Evolutionary conservation across 1,140 invertebrate species (phyloP).

Genomic region (Drosophila guanche): DNA sequence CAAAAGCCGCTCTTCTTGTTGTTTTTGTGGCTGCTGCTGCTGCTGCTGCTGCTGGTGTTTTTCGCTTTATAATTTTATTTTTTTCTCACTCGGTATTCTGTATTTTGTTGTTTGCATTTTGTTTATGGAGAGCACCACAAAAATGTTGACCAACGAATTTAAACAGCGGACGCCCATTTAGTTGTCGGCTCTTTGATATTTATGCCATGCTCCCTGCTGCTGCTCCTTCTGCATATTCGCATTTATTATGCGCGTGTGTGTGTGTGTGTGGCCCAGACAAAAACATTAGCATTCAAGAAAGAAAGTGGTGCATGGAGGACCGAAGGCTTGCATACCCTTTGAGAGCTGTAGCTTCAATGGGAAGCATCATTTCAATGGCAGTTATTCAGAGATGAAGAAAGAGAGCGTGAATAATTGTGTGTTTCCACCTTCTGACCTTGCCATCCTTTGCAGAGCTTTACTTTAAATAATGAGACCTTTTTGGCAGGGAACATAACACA

Average conservation of each 20-base stretch:
- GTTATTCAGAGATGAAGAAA: no score
- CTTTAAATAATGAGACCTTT: no score
- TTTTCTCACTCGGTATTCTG: constrained; percentile 4
- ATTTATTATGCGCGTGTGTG: constrained; percentile 34
- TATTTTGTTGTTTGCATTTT: constrained; percentile 38
- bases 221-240: constrained; percentile 32
- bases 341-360: no score
- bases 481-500: constrained; percentile 32
- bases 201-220: constrained; percentile 15
- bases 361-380: no score
- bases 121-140: constrained; percentile 52
- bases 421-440: no score
- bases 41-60: not conserved
- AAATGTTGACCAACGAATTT: constrained; percentile 67
- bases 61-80: constrained; percentile 45
- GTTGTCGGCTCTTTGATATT: constrained; percentile 56
- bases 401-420: no score
- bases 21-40: not conserved
- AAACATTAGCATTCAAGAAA: constrained; percentile 49
- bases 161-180: constrained; percentile 59
- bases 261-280: constrained; percentile 40
- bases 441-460: no score
- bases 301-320: no score
- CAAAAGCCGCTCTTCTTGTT: constrained; percentile 47
- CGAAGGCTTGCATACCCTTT: no score